Base-by-base conservation (phyloP, 2,113 vertebrate species). In the Nyctibius bracteatus region DNA sequence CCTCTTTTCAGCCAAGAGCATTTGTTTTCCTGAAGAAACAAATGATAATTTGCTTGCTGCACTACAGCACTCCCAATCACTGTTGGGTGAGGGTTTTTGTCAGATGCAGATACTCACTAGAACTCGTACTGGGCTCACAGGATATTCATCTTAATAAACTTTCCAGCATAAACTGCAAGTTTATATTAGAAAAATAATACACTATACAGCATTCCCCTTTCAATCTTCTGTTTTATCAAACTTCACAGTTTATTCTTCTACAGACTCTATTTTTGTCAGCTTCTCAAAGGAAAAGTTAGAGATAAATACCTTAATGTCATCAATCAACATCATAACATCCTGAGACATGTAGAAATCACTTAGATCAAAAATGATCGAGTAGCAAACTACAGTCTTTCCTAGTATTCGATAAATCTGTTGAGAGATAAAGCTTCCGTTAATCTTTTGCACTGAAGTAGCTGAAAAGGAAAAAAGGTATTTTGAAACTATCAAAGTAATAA, bases 341-440 rank as follows among this genome's bases (percentile, higher is more conserved):
- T 99, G 99, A 88, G 99, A 99, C 98, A 99, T 98, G 98, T 99
- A 99, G 97, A 99, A 99, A 98, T 99, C 99, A 82, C 99, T 99
- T 37, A 99, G 98, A 98, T 99, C 99, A 94, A 99, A 99, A 95
- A 99, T 99, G 95, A 99, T 99, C 2, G 99, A 99, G 96, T 99
- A 99, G 97, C 99, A 99, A 85, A 99, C 99, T 67, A 99, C 99
- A 18, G 99, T 99, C 98, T 99, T 99, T 28, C 99, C 99, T 33
- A 99, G 97, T 79, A 99, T 99, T 41, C 99, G 98, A 97, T 99
- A 99, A 96, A 99, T 99, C 99, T 99, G 97, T 66, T 78, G 65
- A 63, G 84, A 87, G 87, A 87, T 63, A 77, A 94, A 88, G 71
- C 8, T 67, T 65, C 57, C 27, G 54, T 88, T 89, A 81, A 63